A percentile compares a stretch with the other conserved stretches of the same genome.
Evolutionary conservation across 2,888 invertebrate genomes (phyloP).

Genomic region (Ochropleura plecta): DNA sequence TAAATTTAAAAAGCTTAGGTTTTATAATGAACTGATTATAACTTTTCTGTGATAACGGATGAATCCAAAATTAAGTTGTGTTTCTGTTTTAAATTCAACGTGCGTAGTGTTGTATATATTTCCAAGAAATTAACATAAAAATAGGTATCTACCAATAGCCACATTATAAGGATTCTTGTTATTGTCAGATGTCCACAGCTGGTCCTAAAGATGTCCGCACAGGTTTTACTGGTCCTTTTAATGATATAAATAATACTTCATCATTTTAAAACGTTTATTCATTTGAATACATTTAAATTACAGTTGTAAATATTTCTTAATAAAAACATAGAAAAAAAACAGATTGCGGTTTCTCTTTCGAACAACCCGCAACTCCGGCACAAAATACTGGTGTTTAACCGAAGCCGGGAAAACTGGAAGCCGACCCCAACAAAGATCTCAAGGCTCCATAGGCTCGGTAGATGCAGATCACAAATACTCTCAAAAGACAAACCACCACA

Average conservation of each 20-base stretch:
- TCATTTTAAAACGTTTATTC: neutral
- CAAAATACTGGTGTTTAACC: too few species aligned
- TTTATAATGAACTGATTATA: neutral
- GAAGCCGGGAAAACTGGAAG: too few species aligned
- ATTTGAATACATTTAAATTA: neutral
- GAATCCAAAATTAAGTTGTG: neutral
- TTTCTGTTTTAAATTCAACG: neutral
- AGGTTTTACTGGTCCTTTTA: neutral
- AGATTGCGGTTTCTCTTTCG: too few species aligned
- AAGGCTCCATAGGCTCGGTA: too few species aligned
- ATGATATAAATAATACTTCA: neutral
- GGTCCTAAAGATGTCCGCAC: neutral
- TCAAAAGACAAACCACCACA: neutral
- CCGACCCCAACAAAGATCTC: too few species aligned
- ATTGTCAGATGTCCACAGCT: neutral
- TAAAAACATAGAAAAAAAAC: too few species aligned
- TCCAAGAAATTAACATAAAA: neutral
- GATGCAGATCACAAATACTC: neutral
- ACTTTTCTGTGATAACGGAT: neutral
- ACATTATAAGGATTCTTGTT: neutral
- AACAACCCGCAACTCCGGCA: too few species aligned
- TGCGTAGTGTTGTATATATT: neutral
- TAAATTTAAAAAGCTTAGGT: neutral
- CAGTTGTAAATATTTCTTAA: too few species aligned
- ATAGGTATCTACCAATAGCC: neutral